Base-by-base conservation (phyloP, 1,140 invertebrate genomes). In the Myzus persicae region DNA sequence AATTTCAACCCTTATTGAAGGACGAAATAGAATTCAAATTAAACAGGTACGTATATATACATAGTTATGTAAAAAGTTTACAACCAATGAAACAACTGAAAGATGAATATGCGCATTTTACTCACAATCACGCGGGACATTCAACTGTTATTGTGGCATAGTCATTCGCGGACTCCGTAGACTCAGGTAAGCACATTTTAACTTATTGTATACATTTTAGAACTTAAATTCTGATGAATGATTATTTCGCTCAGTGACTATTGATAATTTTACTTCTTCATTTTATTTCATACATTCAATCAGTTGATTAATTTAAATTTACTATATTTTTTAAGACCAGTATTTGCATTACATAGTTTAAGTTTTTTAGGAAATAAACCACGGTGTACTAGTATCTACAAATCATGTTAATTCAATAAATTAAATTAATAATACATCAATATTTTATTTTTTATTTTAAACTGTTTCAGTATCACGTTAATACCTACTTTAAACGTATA, bases 31-130 rank as follows among this genome's bases (percentile, higher is more conserved):
- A 9, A 88, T n/a, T 88, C 7, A 31, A 88, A 48, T 88, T n/a
- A 46, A 36, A 44, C 9, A 84, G 24, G 22, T 84, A 40, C 8
- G 40, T 44, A 6, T 85, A 84, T 84, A 42, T 51, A 87, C 36
- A 26, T 8, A 24, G 40, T 54, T 90, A n/a, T 67, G 42, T 44
- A 38, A 54, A 92, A 85, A 40, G 81, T 85, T 93, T 48, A 82
- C 48, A 85, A 20, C 91, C 91, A 93, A 93, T 93, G 91, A 93
- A 93, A 81, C 31, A 42, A 85, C 81, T 38, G 81, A 44, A 54
- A 84, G 40, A 54, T 54, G 91, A 40, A 93, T 85, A 93, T 93
- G 91, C 91, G 91, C 91, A 85, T 93, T 93, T 85, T 51, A 38
- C 44, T 51, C 14, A 38, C 81, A 85, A 93, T 85, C 91, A 85